Percentiles rank a stretch among this genome's conserved stretches.
phyloP scores from a whole-genome alignment of 2,113 vertebrate genomes.

The Sander lucioperca region DNA sequence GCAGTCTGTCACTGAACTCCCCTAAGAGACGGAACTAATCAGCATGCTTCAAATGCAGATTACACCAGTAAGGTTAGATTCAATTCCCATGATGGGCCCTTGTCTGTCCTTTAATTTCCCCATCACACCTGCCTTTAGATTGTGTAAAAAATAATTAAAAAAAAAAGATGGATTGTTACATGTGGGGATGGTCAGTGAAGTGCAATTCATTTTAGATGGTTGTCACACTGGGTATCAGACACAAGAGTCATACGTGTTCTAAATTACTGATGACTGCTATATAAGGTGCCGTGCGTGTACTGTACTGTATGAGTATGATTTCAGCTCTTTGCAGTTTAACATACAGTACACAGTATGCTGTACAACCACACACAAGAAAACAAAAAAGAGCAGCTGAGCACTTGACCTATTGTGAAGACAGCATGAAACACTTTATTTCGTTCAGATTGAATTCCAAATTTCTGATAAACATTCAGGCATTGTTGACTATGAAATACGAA shows the following conservation, averaged over 20 bases:
- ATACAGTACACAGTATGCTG: neutral
- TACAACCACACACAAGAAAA: neutral
- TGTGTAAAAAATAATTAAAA: neutral
- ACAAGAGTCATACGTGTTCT: neutral
- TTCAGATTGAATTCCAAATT: too few relatives aligned
- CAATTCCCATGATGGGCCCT: constrained; percentile 8
- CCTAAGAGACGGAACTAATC: constrained; percentile 41
- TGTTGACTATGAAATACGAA: neutral
- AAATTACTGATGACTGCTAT: neutral
- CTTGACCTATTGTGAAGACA: too few relatives aligned
- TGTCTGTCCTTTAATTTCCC: constrained; percentile 11
- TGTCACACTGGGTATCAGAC: neutral
- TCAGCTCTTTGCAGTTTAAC: neutral
- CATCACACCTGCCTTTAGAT: neutral
- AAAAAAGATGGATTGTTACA: constrained; percentile 8
- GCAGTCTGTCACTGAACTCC: constrained; percentile 25
- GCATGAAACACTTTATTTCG: neutral
- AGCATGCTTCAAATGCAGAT: constrained; percentile 28
- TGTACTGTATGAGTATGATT: neutral
- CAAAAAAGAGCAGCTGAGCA: neutral
- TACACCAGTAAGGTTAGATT: constrained; percentile 13
- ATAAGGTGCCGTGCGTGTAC: neutral
- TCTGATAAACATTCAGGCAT: neutral
- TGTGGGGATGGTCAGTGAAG: neutral
- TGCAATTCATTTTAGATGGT: constrained; percentile 1